These are phyloP conservation scores for Apocrypta bakeri DNA, from an alignment of 1,140 invertebrate genomes.

Conservation along the genomic window DNA sequence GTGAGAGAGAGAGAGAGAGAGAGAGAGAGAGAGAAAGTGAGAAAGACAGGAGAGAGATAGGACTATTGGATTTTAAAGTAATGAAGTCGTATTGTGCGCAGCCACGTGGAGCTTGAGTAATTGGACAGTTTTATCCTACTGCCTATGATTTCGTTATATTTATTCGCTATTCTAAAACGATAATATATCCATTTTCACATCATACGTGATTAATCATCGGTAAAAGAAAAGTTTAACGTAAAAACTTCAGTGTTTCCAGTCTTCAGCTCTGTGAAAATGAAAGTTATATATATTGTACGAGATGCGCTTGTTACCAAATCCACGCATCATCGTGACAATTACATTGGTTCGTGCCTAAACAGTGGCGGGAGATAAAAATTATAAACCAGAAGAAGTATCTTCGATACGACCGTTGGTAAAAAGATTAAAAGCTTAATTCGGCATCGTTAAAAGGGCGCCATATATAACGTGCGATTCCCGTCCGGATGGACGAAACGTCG, in stretches of 20 bases:
- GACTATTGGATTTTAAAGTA: slow-evolving; percentile 32
- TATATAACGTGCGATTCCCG: not conserved
- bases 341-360: slow-evolving; percentile 1
- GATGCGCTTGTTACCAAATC: slow-evolving; percentile 23
- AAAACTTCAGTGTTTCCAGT: too few relatives aligned
- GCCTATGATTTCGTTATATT: too few relatives aligned
- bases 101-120: not conserved
- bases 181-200: too few relatives aligned
- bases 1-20: not conserved
- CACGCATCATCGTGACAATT: slow-evolving; percentile 5
- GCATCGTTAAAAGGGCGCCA: not conserved
- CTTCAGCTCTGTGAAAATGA: too few relatives aligned
- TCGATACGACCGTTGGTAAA: not conserved
- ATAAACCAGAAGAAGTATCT: not conserved
- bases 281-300: too few relatives aligned
- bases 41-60: slow-evolving; percentile 2
- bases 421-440: slow-evolving; percentile 26
- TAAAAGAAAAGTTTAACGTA: too few relatives aligned
- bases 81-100: slow-evolving; percentile 28
- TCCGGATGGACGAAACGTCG: not conserved
- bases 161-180: too few relatives aligned
- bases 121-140: not conserved
- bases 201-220: too few relatives aligned
- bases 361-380: not conserved
- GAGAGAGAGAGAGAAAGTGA: not conserved